Conservation (phyloP, 1,140 invertebrate genomes). For the Aricia agestis region DNA sequence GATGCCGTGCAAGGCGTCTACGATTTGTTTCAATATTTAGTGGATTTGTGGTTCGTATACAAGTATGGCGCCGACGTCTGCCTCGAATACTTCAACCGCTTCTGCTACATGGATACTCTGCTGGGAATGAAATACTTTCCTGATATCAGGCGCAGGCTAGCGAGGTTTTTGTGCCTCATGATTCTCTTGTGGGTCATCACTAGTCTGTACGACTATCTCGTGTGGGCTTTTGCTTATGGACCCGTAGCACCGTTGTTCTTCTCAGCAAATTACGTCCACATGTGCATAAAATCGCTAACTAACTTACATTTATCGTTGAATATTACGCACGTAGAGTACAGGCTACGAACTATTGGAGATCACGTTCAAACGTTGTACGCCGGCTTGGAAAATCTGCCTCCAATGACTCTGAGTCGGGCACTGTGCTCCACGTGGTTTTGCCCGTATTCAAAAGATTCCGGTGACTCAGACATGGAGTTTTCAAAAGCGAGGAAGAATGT, state of each 20-base stretch:
- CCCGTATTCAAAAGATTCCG: neutral
- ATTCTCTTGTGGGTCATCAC: constrained; percentile 20
- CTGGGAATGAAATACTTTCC: constrained; percentile 20
- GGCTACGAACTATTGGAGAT: constrained; percentile 23
- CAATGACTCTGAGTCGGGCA: neutral
- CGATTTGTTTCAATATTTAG: neutral
- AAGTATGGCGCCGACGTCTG: constrained; percentile 15
- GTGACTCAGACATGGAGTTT: neutral
- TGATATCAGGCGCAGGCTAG: constrained; percentile 18
- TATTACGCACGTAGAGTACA: constrained; percentile 26
- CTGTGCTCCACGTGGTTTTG: constrained; percentile 25
- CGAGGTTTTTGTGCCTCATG: constrained; percentile 8
- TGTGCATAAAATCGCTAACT: constrained; percentile 28
- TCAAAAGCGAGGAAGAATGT: constrained; percentile 7
- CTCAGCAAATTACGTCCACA: constrained; percentile 23
- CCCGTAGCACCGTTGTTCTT: constrained; percentile 13
- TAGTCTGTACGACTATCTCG: constrained; percentile 17
- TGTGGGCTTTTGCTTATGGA: constrained; percentile 24
- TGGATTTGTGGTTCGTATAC: neutral
- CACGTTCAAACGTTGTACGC: constrained; percentile 22
- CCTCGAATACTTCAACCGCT: constrained; percentile 24
- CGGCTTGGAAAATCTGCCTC: neutral
- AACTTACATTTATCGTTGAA: constrained; percentile 27
- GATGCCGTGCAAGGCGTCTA: neutral
- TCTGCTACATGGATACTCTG: constrained; percentile 25